phyloP scores from a whole-genome alignment of 2,113 vertebrate genomes.

The Oreotragus oreotragus region DNA sequence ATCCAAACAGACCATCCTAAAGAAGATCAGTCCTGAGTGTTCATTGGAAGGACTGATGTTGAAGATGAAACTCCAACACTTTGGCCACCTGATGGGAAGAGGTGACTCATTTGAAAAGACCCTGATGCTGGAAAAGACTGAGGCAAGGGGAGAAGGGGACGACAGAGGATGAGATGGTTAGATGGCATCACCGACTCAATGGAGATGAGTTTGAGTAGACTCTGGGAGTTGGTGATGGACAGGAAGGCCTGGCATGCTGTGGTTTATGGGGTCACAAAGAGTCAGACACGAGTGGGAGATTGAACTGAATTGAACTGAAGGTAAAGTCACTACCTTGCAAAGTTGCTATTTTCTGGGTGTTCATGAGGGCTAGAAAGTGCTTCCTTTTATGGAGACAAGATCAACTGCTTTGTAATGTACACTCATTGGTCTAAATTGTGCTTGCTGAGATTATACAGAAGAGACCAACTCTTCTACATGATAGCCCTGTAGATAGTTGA shows the following conservation, averaged over 20 bases:
- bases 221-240: background rate
- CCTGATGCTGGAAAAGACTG: background rate
- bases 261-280: background rate
- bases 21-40: background rate
- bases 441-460: conserved; percentile 20
- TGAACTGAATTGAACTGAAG: background rate
- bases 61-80: background rate
- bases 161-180: background rate
- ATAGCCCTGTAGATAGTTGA: background rate
- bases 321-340: background rate
- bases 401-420: background rate
- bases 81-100: background rate
- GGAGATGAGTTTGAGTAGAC: background rate
- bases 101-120: background rate
- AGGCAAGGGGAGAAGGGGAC: background rate
- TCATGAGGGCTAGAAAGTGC: background rate
- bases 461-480: background rate
- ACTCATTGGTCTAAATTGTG: background rate
- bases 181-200: background rate
- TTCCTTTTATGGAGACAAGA: background rate
- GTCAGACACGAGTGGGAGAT: rapidly evolving
- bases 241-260: background rate
- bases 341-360: conserved; percentile 25
- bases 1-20: background rate
- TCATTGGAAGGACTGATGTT: background rate